A percentile compares a stretch with the other conserved stretches of the same genome.
Conservation (phyloP, 2,888 invertebrate species). For the Platycnemis pennipes region DNA sequence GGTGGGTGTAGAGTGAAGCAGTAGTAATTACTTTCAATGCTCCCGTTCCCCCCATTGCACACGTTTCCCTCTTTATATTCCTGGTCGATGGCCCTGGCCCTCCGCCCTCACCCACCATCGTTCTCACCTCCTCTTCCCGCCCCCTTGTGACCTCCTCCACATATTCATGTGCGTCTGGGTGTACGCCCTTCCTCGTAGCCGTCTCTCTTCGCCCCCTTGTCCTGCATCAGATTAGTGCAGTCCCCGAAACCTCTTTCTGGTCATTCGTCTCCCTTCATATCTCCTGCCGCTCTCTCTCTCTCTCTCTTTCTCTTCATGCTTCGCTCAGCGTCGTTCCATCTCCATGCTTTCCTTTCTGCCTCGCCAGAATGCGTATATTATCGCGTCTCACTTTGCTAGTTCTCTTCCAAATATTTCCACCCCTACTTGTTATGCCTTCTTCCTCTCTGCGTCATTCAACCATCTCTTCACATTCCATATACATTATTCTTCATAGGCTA, state of each 20-base stretch:
- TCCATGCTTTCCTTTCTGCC: background rate
- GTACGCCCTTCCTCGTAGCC: background rate
- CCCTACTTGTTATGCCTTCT: background rate
- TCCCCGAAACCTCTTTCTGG: conserved; percentile 34
- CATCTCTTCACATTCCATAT: too few relatives aligned
- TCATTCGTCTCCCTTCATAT: conserved; percentile 29
- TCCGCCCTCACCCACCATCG: background rate
- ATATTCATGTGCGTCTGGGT: background rate
- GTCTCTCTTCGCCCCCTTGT: background rate
- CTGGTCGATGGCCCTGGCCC: conserved; percentile 17
- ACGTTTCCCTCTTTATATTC: conserved; percentile 7
- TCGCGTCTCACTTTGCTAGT: background rate
- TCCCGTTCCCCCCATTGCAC: conserved; percentile 32
- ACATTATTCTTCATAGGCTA: too few relatives aligned
- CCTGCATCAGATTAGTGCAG: conserved; percentile 44
- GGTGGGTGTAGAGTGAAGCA: conserved; percentile 42
- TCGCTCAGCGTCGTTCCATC: background rate
- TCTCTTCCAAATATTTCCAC: background rate
- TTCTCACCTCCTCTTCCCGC: background rate
- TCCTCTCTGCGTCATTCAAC: background rate
- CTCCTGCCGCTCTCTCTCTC: background rate
- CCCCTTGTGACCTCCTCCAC: conserved; percentile 39
- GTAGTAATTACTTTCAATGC: conserved; percentile 61
- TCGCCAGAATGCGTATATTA: background rate
- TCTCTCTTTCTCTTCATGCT: background rate